Base-by-base conservation (phyloP, 2,113 vertebrate species). In the Fulica atra region DNA sequence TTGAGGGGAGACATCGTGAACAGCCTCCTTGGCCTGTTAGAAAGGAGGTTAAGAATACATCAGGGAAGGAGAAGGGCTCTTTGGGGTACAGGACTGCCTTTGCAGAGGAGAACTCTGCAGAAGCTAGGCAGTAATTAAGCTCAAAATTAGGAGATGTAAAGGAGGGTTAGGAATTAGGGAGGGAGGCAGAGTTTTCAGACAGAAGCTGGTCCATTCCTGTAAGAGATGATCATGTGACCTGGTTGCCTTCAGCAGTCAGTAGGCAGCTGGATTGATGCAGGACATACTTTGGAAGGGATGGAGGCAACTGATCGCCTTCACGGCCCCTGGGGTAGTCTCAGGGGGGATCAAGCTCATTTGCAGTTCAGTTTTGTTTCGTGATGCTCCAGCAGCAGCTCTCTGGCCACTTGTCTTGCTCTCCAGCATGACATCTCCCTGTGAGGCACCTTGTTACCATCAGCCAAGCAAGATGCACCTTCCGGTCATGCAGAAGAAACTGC, bases 391-490 rank as follows among this genome's bases (percentile, higher is more conserved):
- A 2, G 31, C 61, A 88, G 69, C 81, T 68, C 74, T 50, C 28
- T 2, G 7, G 56, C 50, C 51, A 2, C 73, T 54, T 24, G n/a
- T 64, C 53, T 73, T n/a, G 74, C 36, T 71, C 70, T 46, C 46
- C 84, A 63, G 69, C 42, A 4, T 35, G 59, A 57, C 79, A 61
- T 60, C 38, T 91, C 2, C 0, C 59, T 68, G 4, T 0, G 0
- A 57, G 60, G 20, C 2, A 0, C 79, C 73, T 31, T 36, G 53
- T 50, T 70, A 13, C 3, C 0, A 28, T 61, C 79, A 23, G 59
- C 88, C 64, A 57, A 40, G 25, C n/a, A 29, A 56, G 73, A 66
- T 24, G 48, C 59, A 20, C 50, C 84, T 78, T 70, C 25, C 46
- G 48, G 95, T 24, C 29, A 8, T 1, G 18, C 18, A 50, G 60